These are phyloP conservation scores for Phrixothrix hirtus DNA, from an alignment of 2,888 invertebrate genomes.

Conservation along the genomic window DNA sequence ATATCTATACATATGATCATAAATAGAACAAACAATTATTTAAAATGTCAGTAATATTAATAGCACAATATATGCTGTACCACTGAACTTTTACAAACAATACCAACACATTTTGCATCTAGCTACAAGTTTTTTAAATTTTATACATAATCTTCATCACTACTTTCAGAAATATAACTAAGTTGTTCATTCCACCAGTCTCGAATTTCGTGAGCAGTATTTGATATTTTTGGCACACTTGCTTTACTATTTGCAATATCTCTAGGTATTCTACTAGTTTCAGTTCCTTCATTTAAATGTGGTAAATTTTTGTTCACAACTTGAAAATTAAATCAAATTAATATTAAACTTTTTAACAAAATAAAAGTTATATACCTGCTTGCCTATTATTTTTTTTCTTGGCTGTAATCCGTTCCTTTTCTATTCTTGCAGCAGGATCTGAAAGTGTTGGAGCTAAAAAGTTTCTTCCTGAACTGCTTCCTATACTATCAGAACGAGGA, in stretches of 20 bases:
- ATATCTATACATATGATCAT: no score
- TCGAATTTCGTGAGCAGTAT: constrained; percentile 72
- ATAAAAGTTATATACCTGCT: constrained; percentile 61
- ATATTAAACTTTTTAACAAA: no score
- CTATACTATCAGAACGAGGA: constrained; percentile 77
- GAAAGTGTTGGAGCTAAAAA: constrained; percentile 82
- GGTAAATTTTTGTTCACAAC: constrained; percentile 61
- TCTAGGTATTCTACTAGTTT: constrained; percentile 54
- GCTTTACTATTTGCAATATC: constrained; percentile 58
- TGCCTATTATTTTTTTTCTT: constrained; percentile 62
- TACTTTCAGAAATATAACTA: constrained; percentile 65
- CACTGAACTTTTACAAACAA: no score
- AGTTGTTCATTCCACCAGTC: constrained; percentile 87
- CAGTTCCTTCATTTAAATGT: constrained; percentile 58
- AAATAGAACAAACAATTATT: no score
- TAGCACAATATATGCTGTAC: no score
- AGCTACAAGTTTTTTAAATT: no score
- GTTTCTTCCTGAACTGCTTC: constrained; percentile 77
- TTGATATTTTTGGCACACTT: constrained; percentile 58
- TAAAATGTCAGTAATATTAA: no score
- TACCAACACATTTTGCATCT: no score
- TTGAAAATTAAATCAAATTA: no score
- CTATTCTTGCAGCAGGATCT: constrained; percentile 66
- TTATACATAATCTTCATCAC: constrained; percentile 63
- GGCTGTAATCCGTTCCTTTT: constrained; percentile 59